Evolutionary conservation across 23 tunicate species (phyloP), one percentile per base, ranked within the genome.

Genomic region (Trididemnum miniatum): DNA sequence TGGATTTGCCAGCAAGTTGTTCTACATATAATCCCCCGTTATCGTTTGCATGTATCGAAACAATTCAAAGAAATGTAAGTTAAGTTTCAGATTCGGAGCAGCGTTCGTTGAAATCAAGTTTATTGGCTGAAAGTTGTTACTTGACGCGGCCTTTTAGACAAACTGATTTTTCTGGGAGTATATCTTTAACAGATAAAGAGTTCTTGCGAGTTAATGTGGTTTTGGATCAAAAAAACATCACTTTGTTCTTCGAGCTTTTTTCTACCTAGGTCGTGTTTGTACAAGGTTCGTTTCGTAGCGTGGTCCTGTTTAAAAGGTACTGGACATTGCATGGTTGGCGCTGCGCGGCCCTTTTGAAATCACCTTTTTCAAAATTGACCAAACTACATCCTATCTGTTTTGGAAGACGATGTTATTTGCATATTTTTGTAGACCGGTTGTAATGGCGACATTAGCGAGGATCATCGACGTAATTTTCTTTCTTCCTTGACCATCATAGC

Each of bases 1-100:
- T 24, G 25, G 38, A 9, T 32, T 24, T 69, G 2, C 75, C 75
- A 32, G 2, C 36, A 5, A 34, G 22, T 31, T 69, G 75, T 34
- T 12, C 39, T 5, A 69, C 75, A 5, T 69, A 69, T 22, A 69
- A 69, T 69, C 75, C 75, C 5, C 39, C 75, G 7, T 32, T 69
- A 4, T 28, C 75, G 3, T 22, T 69, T 15, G 39, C 75, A 5
- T 69, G 75, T 31, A 34, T 69, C 22, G 75, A 69, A 7, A 28
- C 37, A 9, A 69, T 69, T 3, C 29, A 37, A 33, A 69, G 22
- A 12, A 9, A 29, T 2, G 75, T 69, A 22, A 69, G 37, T 34
- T 4, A 62, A 22, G 22, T 9, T 25, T 62, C 22, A 22, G 5
- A 62, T 62, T 22, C n/a, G n/a, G n/a, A n/a, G n/a, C n/a, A n/a